A percentile compares a stretch with the other conserved stretches of the same genome.
phyloP scores from a whole-genome alignment of 2,797 vertebrate genomes.

The Chelon labrosus region DNA sequence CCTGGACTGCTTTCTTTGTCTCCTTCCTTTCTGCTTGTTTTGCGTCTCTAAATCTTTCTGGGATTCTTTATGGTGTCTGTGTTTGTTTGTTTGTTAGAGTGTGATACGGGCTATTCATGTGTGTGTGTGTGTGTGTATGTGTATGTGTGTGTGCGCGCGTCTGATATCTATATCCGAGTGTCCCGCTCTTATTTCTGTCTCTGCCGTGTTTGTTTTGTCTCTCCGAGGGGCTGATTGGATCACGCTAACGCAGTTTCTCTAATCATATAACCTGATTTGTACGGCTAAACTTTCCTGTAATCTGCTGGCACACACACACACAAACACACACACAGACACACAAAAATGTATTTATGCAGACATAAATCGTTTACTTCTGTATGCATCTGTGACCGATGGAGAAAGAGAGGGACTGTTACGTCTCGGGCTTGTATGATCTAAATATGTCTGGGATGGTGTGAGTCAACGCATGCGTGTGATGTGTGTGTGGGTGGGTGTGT shows the following conservation, averaged over 20 bases:
- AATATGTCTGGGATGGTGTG: conserved; percentile 24
- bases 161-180: not conserved
- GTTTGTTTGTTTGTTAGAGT: not conserved
- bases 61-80: not conserved
- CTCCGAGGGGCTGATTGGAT: conserved; percentile 62
- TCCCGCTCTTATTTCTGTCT: conserved; percentile 30
- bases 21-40: conserved; percentile 9
- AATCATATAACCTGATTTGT: conserved; percentile 66
- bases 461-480: not conserved
- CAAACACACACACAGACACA: conserved; percentile 5
- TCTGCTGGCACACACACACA: conserved; percentile 5
- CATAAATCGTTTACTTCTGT: not conserved
- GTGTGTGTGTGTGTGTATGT: conserved; percentile 7
- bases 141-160: not conserved
- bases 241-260: conserved; percentile 66
- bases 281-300: conserved; percentile 37
- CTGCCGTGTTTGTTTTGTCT: conserved; percentile 18
- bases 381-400: conserved; percentile 15
- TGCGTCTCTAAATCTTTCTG: not conserved
- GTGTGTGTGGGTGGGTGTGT: conserved; percentile 18
- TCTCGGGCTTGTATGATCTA: conserved; percentile 25
- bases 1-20: conserved; percentile 31
- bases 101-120: not conserved
- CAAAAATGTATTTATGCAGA: not conserved
- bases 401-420: conserved; percentile 32